phyloP scores from a whole-genome alignment of 2,797 vertebrate species.

The Calcarius lapponicus region DNA sequence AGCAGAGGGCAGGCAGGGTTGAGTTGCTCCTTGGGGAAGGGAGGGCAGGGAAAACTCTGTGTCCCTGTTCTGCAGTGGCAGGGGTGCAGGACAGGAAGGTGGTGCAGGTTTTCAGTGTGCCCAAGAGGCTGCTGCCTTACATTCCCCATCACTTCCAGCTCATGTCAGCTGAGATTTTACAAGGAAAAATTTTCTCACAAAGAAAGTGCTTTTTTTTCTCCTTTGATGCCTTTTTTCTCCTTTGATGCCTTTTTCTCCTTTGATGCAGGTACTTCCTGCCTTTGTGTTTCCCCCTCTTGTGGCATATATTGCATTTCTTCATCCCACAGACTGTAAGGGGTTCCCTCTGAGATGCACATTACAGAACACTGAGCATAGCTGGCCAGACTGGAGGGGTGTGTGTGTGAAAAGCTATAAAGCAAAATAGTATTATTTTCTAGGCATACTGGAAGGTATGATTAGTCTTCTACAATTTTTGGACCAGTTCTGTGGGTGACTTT shows the following conservation, averaged over 20 bases:
- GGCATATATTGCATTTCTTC: background rate
- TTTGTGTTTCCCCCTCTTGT: background rate
- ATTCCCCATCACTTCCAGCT: background rate
- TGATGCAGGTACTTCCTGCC: background rate
- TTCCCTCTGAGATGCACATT: background rate
- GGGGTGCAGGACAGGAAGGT: background rate
- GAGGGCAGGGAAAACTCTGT: background rate
- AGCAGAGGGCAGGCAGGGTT: background rate
- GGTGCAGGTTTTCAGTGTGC: rapidly evolving
- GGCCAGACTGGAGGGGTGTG: background rate
- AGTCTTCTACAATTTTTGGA: background rate
- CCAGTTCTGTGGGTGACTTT: rapidly evolving
- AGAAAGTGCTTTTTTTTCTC: background rate
- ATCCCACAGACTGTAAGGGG: background rate
- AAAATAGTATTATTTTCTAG: background rate
- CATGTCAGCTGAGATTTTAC: background rate
- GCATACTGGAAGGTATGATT: background rate
- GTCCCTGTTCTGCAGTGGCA: background rate
- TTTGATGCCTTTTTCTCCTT: background rate
- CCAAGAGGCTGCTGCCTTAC: background rate
- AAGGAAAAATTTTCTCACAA: background rate
- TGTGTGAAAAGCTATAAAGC: background rate
- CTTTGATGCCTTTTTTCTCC: background rate
- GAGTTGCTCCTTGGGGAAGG: background rate
- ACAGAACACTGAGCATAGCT: background rate